Percentiles rank a stretch among this genome's conserved stretches.
Conservation (phyloP, 2,797 vertebrate species). For the Syndactyla subalaris region DNA sequence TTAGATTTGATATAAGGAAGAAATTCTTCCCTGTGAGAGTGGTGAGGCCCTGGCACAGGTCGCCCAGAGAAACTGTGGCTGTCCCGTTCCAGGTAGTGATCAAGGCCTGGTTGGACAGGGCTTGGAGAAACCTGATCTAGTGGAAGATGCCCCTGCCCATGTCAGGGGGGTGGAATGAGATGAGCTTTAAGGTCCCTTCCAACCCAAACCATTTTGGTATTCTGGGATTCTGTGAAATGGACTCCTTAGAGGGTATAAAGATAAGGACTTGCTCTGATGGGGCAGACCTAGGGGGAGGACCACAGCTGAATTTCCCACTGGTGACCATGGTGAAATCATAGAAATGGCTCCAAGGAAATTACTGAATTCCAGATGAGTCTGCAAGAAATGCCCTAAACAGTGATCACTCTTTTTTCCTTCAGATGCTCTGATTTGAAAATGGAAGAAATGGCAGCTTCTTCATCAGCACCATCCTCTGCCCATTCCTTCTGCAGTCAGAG, state of each 20-base stretch:
- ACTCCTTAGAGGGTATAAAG: not conserved
- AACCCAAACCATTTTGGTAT: not conserved
- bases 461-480: constrained; percentile 82
- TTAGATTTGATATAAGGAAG: not conserved
- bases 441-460: constrained; percentile 40
- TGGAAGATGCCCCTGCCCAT: not conserved
- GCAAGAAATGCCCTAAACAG: not conserved
- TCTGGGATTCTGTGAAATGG: not conserved
- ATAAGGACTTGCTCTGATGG: not conserved
- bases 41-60: fast-evolving
- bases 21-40: not conserved
- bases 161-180: not conserved
- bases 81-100: not conserved
- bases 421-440: constrained; percentile 83
- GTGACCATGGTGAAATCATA: not conserved
- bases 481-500: not conserved
- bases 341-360: not conserved
- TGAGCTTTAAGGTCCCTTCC: not conserved
- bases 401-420: not conserved
- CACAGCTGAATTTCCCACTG: not conserved
- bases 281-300: not conserved
- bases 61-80: not conserved
- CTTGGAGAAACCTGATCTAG: not conserved
- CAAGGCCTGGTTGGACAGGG: fast-evolving
- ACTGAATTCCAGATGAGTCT: not conserved